These are phyloP conservation scores for Vireo griseus DNA, from an alignment of 2,797 vertebrate genomes.

Conservation along the genomic window DNA sequence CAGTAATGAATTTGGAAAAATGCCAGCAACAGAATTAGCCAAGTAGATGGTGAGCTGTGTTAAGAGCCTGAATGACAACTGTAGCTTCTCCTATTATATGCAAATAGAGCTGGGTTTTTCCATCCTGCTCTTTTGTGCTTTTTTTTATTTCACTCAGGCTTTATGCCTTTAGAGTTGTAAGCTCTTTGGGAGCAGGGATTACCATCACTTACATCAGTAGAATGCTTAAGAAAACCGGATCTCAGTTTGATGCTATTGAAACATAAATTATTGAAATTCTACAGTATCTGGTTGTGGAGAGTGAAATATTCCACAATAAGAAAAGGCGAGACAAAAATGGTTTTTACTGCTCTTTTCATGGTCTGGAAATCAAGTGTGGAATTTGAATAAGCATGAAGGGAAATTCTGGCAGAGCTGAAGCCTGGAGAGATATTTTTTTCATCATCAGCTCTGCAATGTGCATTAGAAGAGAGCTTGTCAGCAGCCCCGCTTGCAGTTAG, in stretches of 20 bases:
- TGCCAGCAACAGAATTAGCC: not conserved
- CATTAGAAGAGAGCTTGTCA: not conserved
- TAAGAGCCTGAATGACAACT: not conserved
- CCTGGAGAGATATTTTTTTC: not conserved
- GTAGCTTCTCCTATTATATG: not conserved
- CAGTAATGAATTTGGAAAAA: not conserved
- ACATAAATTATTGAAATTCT: not conserved
- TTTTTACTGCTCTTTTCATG: not conserved
- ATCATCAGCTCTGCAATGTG: not conserved
- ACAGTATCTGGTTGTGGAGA: not conserved
- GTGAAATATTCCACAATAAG: not conserved
- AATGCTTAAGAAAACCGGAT: not conserved
- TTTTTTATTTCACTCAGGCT: not conserved
- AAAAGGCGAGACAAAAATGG: not conserved
- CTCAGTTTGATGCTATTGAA: not conserved
- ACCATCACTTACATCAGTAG: not conserved
- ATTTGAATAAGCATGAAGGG: not conserved
- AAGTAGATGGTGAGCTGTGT: not conserved
- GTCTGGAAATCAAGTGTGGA: not conserved
- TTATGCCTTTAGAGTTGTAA: not conserved
- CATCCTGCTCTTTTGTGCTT: not conserved
- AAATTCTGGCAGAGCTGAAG: not conserved
- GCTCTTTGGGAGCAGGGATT: not conserved
- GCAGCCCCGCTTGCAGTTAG: not conserved
- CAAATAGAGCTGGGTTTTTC: not conserved